These are phyloP conservation scores for Laticauda colubrina DNA, from an alignment of 2,113 vertebrate genomes.

Conservation along the genomic window DNA sequence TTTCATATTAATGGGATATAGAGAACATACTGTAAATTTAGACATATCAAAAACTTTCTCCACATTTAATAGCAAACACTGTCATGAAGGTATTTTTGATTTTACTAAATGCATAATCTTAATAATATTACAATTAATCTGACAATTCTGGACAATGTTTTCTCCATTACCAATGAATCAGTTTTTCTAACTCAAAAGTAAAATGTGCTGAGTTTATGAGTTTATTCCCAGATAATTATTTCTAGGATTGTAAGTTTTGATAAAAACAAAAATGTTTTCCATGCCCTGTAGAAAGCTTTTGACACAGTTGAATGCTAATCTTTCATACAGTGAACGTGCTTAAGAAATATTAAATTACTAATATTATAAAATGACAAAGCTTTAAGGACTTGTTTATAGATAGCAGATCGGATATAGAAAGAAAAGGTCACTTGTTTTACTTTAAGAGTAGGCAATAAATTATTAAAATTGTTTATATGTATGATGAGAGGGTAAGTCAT, in stretches of 20 bases:
- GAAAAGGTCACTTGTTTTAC: not conserved
- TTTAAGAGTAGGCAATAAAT: not conserved
- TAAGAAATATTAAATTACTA: not conserved
- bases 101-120: not conserved
- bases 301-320: not conserved
- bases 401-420: not conserved
- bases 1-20: not conserved
- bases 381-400: not conserved
- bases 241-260: not conserved
- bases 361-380: not conserved
- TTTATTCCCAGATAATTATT: not conserved
- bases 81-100: not conserved
- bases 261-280: not conserved
- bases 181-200: not conserved
- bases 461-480: not conserved
- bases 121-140: not conserved
- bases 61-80: not conserved
- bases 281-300: not conserved
- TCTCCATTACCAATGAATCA: not conserved
- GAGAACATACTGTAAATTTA: not conserved
- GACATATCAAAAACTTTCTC: not conserved
- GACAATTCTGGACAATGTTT: not conserved
- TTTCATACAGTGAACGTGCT: not conserved
- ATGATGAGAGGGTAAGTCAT: not conserved
- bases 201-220: not conserved